Percentiles rank a stretch among this genome's conserved stretches.
These are phyloP conservation scores for Leptodirus hochenwartii DNA, from an alignment of 2,888 invertebrate species.

Conservation along the genomic window DNA sequence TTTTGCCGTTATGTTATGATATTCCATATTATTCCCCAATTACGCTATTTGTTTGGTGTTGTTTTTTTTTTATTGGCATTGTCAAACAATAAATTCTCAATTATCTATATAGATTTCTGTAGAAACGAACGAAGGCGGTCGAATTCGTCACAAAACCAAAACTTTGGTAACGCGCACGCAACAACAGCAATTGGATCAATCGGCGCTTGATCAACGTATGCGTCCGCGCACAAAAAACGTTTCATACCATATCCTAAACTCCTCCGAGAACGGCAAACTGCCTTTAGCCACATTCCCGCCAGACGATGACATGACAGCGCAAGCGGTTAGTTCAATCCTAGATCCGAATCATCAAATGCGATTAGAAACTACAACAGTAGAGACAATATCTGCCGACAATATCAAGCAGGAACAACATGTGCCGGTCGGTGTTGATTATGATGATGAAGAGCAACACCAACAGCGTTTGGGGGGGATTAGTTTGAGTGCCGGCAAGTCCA, in stretches of 20 bases:
- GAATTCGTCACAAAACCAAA: slow-evolving; percentile 34
- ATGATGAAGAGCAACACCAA: no score
- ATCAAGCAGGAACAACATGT: slow-evolving; percentile 14
- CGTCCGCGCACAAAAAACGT: slow-evolving; percentile 47
- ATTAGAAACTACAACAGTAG: no score
- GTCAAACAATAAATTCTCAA: no score
- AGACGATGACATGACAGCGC: slow-evolving; percentile 18
- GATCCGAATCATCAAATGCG: background rate
- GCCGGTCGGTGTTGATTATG: no score
- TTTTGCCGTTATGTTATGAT: no score
- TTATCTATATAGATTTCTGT: no score
- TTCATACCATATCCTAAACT: slow-evolving; percentile 35
- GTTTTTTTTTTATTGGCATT: no score
- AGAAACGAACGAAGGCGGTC: slow-evolving; percentile 32
- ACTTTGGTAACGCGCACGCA: slow-evolving; percentile 35
- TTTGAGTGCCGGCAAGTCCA: no score
- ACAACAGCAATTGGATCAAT: slow-evolving; percentile 28
- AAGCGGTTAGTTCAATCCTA: slow-evolving; percentile 17
- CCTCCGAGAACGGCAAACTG: slow-evolving; percentile 21
- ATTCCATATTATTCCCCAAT: no score
- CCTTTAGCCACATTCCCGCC: slow-evolving; percentile 33
- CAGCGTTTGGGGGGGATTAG: no score
- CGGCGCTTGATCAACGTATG: slow-evolving; percentile 29
- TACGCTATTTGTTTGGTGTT: no score
- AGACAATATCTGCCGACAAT: no score